Conservation (phyloP, 2,113 vertebrate genomes). For the Oceanites oceanicus region DNA sequence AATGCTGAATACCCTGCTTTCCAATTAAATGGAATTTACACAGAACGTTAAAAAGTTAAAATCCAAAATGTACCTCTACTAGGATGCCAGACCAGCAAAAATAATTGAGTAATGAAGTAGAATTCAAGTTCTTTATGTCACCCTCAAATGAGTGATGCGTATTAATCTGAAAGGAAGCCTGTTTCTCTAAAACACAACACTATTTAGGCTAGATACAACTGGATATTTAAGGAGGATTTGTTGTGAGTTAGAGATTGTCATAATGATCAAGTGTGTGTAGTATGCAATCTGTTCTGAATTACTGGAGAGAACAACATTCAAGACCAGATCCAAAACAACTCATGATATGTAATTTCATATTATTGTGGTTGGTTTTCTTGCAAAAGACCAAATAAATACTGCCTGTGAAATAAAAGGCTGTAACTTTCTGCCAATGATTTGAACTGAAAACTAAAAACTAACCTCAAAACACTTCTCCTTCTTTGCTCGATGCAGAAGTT, state of each 20-base stretch:
- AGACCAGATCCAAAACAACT: neutral
- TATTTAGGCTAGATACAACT: neutral
- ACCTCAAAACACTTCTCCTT: constrained; percentile 86
- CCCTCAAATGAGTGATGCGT: neutral
- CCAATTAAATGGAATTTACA: neutral
- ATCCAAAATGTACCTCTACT: neutral
- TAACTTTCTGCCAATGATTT: neutral
- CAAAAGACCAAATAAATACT: neutral
- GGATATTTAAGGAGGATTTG: neutral
- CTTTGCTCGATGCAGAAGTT: constrained; percentile 79
- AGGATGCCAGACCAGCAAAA: neutral
- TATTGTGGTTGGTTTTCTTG: neutral
- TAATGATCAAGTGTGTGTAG: neutral
- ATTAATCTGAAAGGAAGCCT: neutral
- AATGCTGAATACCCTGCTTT: neutral
- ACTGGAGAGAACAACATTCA: neutral
- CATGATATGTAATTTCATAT: neutral
- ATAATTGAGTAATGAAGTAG: neutral
- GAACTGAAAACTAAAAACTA: constrained; percentile 29
- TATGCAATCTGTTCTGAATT: neutral
- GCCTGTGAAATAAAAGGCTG: neutral
- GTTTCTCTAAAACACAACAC: neutral
- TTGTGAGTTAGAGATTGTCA: neutral
- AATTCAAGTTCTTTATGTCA: neutral
- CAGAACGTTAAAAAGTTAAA: neutral